Evolutionary conservation across 2,888 invertebrate genomes (phyloP).

Genomic region (Eristalis arbustorum): DNA sequence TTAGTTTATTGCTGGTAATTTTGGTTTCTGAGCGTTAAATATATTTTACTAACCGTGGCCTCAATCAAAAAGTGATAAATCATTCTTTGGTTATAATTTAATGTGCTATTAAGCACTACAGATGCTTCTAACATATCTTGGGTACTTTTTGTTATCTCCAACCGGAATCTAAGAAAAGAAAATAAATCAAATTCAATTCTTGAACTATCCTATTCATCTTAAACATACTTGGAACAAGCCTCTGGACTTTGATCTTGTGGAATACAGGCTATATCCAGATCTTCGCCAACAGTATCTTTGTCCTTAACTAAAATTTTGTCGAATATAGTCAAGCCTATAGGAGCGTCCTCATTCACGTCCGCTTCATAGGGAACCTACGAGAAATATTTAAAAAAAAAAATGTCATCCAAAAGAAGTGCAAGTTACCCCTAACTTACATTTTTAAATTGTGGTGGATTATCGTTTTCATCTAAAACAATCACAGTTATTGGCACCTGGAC

Average conservation of each 20-base stretch:
- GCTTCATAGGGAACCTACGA: constrained; percentile 90
- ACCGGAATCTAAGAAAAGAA: constrained; percentile 74
- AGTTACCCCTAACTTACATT: constrained; percentile 84
- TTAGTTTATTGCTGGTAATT: background rate
- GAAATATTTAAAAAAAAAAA: constrained; percentile 55
- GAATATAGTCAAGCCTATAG: constrained; percentile 87
- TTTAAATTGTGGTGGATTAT: constrained; percentile 90
- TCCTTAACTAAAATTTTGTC: constrained; percentile 88
- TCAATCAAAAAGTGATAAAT: constrained; percentile 88
- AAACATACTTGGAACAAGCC: constrained; percentile 77
- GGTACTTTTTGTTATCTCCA: constrained; percentile 76
- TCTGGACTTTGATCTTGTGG: constrained; percentile 80
- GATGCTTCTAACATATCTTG: constrained; percentile 88
- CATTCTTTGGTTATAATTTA: constrained; percentile 89
- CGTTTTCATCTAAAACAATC: constrained; percentile 93
- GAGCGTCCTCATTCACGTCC: constrained; percentile 88
- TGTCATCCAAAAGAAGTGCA: background rate
- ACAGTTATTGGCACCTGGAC: constrained; percentile 89
- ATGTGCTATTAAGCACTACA: constrained; percentile 85
- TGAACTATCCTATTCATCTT: background rate
- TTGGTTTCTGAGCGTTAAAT: background rate
- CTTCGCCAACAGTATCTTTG: constrained; percentile 89
- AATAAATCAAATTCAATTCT: background rate
- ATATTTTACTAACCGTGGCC: constrained; percentile 84
- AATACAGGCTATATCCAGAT: constrained; percentile 86